phyloP scores from a whole-genome alignment of 2,888 invertebrate genomes.

The Calameuta idolon region DNA sequence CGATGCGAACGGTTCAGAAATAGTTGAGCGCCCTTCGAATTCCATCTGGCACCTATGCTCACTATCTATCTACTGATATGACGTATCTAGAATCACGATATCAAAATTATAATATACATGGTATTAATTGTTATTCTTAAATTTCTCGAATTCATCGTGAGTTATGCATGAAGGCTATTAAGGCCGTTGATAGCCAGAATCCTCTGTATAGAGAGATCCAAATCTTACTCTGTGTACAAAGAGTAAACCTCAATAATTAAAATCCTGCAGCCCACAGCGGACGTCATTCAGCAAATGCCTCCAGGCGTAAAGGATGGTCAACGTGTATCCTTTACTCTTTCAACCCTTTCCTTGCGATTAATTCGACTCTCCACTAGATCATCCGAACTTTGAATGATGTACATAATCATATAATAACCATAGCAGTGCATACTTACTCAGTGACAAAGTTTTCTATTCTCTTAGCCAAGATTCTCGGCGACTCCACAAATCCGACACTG shows the following conservation, averaged over 20 bases:
- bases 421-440: conserved; percentile 33
- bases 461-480: conserved; percentile 30
- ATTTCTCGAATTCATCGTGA: background rate
- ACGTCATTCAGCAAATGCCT: conserved; percentile 63
- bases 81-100: background rate
- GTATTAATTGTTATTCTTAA: background rate
- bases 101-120: background rate
- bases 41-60: conserved; percentile 3
- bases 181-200: background rate
- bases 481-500: conserved; percentile 13
- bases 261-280: conserved; percentile 59
- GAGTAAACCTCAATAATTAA: conserved; percentile 65
- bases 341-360: conserved; percentile 31
- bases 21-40: conserved; percentile 15
- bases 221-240: conserved; percentile 54
- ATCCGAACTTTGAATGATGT: background rate
- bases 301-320: conserved; percentile 60
- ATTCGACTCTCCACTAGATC: conserved; percentile 30
- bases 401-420: conserved; percentile 24
- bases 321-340: conserved; percentile 31
- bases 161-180: background rate
- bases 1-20: conserved; percentile 22
- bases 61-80: background rate
- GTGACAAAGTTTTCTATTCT: conserved; percentile 38
- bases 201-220: background rate